Base-by-base conservation (phyloP, 2,888 invertebrate genomes). In the Philereme vetulata region DNA sequence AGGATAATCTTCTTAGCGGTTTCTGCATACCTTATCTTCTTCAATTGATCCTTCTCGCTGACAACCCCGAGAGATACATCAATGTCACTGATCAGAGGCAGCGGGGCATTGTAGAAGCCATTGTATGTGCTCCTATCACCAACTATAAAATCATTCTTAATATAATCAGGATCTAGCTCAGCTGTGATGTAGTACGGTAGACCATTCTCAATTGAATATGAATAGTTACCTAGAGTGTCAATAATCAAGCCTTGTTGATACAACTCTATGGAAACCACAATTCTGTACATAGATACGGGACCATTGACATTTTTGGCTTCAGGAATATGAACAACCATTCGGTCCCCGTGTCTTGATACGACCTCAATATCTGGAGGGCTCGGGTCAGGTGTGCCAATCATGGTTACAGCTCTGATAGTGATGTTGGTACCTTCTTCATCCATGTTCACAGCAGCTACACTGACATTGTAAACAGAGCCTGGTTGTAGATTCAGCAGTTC, bases 171-270 rank as follows among this genome's bases (percentile, higher is more conserved):
- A 56, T 94, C 93, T 62, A 98, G 85, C 82, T 97, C 96, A 0
- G 96, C 98, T 5, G 97, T 93, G 36, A 98, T 95, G 77, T 98
- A 98, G 80, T 96, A 97, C 3, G 95, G 94, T 4, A 95, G 81
- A 0, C 95, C 95, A 63, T 95, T 94, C 45, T 93, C 93, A 53
- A 88, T 87, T 0, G 98, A 95, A 72, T 94, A 93, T 58, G 94
- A 85, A 84, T 94, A 95, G 75, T 95, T 93, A n/a, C 93, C 93
- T 10, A 95, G 90, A 53, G 91, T 93, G 40, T 94, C 93, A 56
- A 86, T 88, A 66, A 94, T 94, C 75, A 94, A 95, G 21, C 93
- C 94, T 81, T 94, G 95, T 77, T 91, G 93, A 67, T 92, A 93
- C 56, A 94, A 92, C 54, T 95, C 93, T 68, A 95, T 94, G 35